These are phyloP conservation scores for Catocala sponsa DNA, from an alignment of 2,888 invertebrate genomes.

Conservation along the genomic window DNA sequence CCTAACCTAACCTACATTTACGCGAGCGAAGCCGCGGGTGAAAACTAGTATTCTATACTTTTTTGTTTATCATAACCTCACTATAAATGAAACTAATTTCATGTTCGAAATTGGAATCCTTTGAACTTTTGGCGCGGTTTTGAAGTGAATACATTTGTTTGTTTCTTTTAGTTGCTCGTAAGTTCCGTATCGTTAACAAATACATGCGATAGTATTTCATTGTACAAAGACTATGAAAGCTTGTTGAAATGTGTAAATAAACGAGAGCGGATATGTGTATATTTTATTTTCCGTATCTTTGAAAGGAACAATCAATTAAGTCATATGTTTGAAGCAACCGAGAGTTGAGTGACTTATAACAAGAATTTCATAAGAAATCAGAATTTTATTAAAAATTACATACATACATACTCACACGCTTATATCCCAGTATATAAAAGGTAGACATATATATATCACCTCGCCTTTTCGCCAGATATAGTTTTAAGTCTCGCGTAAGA, in stretches of 20 bases:
- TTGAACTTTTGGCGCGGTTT: conserved; percentile 44
- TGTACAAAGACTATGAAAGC: conserved; percentile 31
- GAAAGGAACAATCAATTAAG: conserved; percentile 39
- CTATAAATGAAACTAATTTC: conserved; percentile 31
- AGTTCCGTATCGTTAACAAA: conserved; percentile 24
- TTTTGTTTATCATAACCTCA: conserved; percentile 20
- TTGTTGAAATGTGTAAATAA: conserved; percentile 34
- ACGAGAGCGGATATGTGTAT: conserved; percentile 26
- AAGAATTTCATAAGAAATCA: neutral
- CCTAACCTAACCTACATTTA: too few species aligned
- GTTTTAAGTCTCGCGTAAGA: too few species aligned
- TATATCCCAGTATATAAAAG: too few species aligned
- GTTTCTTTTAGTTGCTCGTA: conserved; percentile 31
- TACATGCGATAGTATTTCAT: conserved; percentile 32
- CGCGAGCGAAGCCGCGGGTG: too few species aligned
- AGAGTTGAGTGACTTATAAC: conserved; percentile 11
- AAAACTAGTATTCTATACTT: conserved; percentile 16
- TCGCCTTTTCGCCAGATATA: too few species aligned
- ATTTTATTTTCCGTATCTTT: conserved; percentile 25
- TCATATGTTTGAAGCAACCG: conserved; percentile 9
- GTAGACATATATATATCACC: too few species aligned
- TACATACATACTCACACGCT: too few species aligned
- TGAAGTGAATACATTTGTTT: conserved; percentile 18
- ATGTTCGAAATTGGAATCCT: conserved; percentile 41
- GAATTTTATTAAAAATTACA: too few species aligned